These are phyloP conservation scores for Fregetta grallaria DNA, from an alignment of 2,113 vertebrate genomes.

Conservation along the genomic window DNA sequence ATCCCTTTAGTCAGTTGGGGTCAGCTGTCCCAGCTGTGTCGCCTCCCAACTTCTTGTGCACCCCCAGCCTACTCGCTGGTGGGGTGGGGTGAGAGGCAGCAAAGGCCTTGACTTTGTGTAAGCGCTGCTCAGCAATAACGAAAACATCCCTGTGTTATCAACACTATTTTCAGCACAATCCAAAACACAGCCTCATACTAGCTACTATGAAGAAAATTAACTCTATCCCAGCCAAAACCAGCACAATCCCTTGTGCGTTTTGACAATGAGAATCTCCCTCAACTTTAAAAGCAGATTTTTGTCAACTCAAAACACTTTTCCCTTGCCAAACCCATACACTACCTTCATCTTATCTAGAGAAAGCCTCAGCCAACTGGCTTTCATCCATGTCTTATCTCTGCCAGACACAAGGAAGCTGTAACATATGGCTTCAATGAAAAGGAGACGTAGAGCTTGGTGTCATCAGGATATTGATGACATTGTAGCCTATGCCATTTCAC, in stretches of 20 bases:
- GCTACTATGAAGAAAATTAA: no score
- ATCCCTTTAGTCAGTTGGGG: no score
- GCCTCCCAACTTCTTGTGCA: no score
- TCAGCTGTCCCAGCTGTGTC: no score
- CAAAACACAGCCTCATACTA: no score
- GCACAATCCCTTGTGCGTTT: neutral
- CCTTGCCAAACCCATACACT: conserved; percentile 31
- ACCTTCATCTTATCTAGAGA: conserved; percentile 58
- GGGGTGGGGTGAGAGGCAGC: no score
- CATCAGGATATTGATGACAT: conserved; percentile 61
- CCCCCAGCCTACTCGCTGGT: no score
- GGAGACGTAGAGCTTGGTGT: conserved; percentile 42
- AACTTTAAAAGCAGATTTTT: conserved; percentile 45
- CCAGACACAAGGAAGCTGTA: conserved; percentile 55
- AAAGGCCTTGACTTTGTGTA: no score
- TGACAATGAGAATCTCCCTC: conserved; percentile 17
- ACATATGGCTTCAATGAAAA: conserved; percentile 61
- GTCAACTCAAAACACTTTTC: conserved; percentile 18
- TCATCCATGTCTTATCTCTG: conserved; percentile 63
- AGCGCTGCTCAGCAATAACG: no score
- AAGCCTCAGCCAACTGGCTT: conserved; percentile 51
- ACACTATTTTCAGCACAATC: no score
- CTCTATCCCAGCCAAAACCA: no score
- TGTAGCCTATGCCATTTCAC: conserved; percentile 41
- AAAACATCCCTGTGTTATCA: no score